Conservation (phyloP, 1,140 invertebrate genomes). For the Planococcus citri region DNA sequence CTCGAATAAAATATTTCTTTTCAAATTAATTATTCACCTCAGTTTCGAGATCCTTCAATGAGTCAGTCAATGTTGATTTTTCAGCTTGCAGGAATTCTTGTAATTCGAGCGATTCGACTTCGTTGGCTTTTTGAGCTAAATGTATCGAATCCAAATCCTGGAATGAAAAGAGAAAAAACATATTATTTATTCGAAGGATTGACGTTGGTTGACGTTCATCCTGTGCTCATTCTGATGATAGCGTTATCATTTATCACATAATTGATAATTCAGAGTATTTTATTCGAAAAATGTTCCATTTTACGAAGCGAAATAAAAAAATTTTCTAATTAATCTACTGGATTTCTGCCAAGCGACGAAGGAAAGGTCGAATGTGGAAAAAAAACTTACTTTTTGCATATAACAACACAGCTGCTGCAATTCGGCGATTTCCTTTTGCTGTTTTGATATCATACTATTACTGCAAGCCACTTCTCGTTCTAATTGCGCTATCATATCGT, state of each 20-base stretch:
- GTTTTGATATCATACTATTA: conserved; percentile 53
- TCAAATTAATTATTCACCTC: too few species aligned
- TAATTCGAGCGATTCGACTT: conserved; percentile 55
- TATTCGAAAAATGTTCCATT: too few species aligned
- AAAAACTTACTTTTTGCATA: conserved; percentile 24
- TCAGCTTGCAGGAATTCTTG: conserved; percentile 67
- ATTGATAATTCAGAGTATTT: too few species aligned
- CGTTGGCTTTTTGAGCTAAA: conserved; percentile 55
- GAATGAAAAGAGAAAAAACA: conserved; percentile 16
- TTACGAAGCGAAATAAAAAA: too few species aligned
- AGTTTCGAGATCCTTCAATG: conserved; percentile 56
- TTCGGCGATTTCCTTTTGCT: conserved; percentile 46
- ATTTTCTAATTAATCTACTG: too few species aligned
- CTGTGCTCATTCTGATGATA: too few species aligned
- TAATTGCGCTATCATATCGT: conserved; percentile 32
- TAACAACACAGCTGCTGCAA: conserved; percentile 24
- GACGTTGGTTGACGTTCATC: too few species aligned
- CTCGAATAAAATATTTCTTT: too few species aligned
- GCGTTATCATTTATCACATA: too few species aligned
- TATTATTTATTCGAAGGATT: conserved; percentile 21
- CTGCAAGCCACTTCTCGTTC: conserved; percentile 47
- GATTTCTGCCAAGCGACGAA: not conserved
- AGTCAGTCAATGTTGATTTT: conserved; percentile 54
- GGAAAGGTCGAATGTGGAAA: not conserved
- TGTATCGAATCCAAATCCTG: conserved; percentile 51